Evolutionary conservation across 2,888 invertebrate genomes (phyloP).

Genomic region (Mycalesis mineus): DNA sequence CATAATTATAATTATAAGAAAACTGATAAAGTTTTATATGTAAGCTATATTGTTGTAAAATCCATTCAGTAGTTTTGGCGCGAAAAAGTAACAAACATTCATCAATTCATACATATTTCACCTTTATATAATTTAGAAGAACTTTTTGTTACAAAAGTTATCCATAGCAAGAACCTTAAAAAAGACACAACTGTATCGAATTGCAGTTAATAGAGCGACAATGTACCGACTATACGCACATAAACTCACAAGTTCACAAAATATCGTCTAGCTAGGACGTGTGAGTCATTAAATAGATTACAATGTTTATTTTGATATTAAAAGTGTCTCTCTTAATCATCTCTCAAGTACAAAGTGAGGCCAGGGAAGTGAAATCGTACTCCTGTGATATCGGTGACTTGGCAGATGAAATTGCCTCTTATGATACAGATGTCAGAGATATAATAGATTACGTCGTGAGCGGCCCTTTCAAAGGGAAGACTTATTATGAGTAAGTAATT

Average conservation of each 20-base stretch:
- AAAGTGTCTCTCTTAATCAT: constrained; percentile 23
- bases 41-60: too few relatives aligned
- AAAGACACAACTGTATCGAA: neutral
- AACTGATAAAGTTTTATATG: too few relatives aligned
- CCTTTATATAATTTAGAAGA: too few relatives aligned
- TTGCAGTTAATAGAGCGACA: neutral
- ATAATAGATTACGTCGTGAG: constrained; percentile 71
- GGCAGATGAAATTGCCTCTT: constrained; percentile 78
- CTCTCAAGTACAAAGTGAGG: constrained; percentile 31
- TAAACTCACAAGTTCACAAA: constrained; percentile 9
- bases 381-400: constrained; percentile 45
- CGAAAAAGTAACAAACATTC: too few relatives aligned
- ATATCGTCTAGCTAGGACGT: constrained; percentile 20
- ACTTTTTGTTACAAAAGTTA: neutral
- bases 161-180: neutral
- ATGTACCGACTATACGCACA: too few relatives aligned
- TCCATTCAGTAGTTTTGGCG: too few relatives aligned
- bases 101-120: too few relatives aligned
- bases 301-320: constrained; percentile 21
- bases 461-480: constrained; percentile 77
- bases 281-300: constrained; percentile 4
- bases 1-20: too few relatives aligned
- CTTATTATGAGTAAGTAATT: constrained; percentile 73
- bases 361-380: constrained; percentile 34
- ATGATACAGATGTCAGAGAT: constrained; percentile 65